These are phyloP conservation scores for Euwallacea fornicatus DNA, from an alignment of 1,140 invertebrate genomes.

Conservation along the genomic window DNA sequence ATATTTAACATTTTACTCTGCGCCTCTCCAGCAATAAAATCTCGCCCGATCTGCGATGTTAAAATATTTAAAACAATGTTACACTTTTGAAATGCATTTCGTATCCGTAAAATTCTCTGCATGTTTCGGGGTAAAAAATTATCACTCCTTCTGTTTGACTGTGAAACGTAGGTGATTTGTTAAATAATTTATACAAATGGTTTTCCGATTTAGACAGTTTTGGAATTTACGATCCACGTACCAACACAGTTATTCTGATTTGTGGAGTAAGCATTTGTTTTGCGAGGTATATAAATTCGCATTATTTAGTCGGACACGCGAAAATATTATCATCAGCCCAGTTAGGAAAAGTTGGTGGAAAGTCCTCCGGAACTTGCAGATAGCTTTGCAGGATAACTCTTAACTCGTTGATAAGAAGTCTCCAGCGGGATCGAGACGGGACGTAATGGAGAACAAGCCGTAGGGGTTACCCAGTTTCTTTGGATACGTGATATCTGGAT, in stretches of 20 bases:
- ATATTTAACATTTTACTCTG: constrained; percentile 6
- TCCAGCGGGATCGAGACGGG: constrained; percentile 14
- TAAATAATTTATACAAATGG: constrained; percentile 3
- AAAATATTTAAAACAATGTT: constrained; percentile 6
- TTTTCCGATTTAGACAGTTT: background rate
- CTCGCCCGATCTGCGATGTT: constrained; percentile 3
- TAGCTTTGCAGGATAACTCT: constrained; percentile 21
- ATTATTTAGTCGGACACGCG: background rate
- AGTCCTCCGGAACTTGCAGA: constrained; percentile 13
- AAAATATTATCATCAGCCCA: constrained; percentile 5
- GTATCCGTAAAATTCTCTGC: background rate
- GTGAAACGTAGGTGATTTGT: background rate
- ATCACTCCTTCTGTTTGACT: background rate
- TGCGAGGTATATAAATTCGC: background rate
- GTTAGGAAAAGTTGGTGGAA: constrained; percentile 9
- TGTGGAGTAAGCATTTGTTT: background rate
- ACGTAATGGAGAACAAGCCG: constrained; percentile 20
- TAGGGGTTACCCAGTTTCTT: constrained; percentile 27
- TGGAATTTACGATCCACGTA: background rate
- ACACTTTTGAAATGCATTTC: background rate
- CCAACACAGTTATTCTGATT: background rate
- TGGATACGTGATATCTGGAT: constrained; percentile 19
- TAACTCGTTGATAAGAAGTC: constrained; percentile 26
- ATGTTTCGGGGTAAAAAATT: background rate
- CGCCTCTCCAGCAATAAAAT: constrained; percentile 6